Conservation (phyloP, 92 coral and sea anemone species). For the Galaxea fascicularis region DNA sequence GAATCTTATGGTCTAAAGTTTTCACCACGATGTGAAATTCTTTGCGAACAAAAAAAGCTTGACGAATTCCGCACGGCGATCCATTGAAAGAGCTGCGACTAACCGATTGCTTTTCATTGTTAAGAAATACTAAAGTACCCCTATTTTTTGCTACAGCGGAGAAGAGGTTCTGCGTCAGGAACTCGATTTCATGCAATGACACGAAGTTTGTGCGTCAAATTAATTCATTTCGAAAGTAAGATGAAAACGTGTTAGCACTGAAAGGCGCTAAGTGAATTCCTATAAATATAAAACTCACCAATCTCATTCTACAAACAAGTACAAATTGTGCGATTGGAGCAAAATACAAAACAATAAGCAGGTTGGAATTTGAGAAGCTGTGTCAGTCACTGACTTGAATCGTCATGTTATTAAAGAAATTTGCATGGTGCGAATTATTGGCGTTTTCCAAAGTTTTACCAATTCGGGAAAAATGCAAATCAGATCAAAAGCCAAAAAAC, state of each 20-base stretch:
- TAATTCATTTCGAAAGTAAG: background rate
- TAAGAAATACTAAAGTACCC: background rate
- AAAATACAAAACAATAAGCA: background rate
- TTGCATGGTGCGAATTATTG: background rate
- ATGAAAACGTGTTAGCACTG: background rate
- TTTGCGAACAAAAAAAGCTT: slow-evolving; percentile 2
- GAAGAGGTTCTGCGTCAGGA: background rate
- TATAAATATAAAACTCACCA: background rate
- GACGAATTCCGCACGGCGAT: background rate
- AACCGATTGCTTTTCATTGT: background rate
- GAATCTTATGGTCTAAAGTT: background rate
- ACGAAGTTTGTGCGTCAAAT: background rate
- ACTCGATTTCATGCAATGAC: background rate
- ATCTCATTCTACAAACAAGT: slow-evolving; percentile 6
- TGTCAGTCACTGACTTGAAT: background rate
- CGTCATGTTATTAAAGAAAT: background rate
- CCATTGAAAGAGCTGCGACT: background rate
- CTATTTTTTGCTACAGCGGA: background rate
- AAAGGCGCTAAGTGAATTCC: background rate
- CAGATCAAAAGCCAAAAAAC: background rate
- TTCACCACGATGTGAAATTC: slow-evolving; percentile 15
- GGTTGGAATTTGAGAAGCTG: background rate
- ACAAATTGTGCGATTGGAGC: background rate
- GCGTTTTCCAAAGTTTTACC: background rate
- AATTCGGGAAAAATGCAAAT: background rate